These are phyloP conservation scores for Melanotus villosus DNA, from an alignment of 2,888 invertebrate genomes.

Conservation along the genomic window DNA sequence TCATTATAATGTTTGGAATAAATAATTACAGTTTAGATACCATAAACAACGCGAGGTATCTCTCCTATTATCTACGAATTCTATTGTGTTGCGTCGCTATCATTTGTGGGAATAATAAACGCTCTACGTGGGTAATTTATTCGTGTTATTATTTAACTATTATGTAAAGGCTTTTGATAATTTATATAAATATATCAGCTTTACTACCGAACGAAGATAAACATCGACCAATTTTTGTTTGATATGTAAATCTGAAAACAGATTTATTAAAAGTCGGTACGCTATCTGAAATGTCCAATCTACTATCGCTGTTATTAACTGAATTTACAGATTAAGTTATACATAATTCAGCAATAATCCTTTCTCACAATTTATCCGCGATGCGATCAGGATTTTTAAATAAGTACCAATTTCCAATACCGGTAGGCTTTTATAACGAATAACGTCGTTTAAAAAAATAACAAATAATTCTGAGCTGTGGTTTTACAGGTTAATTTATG, in stretches of 20 bases:
- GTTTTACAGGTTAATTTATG: too few species aligned
- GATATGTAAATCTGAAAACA: slow-evolving; percentile 1
- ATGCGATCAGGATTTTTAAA: slow-evolving; percentile 1
- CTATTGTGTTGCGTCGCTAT: slow-evolving; percentile 34
- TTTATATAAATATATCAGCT: slow-evolving; percentile 22
- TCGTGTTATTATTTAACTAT: slow-evolving; percentile 35
- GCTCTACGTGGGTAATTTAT: slow-evolving; percentile 33
- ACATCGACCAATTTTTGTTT: slow-evolving; percentile 8
- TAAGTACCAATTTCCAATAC: too few species aligned
- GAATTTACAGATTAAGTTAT: slow-evolving; percentile 28
- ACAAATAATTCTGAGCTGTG: too few species aligned
- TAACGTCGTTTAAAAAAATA: too few species aligned
- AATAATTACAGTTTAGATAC: slow-evolving; percentile 38
- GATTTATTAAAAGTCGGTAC: slow-evolving; percentile 24
- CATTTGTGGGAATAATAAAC: slow-evolving; percentile 38
- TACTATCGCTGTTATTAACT: slow-evolving; percentile 16
- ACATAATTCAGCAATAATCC: slow-evolving; percentile 19
- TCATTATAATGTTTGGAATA: slow-evolving; percentile 32
- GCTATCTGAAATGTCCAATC: slow-evolving; percentile 11
- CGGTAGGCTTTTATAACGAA: too few species aligned
- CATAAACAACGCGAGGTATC: slow-evolving; percentile 40
- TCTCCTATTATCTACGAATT: slow-evolving; percentile 42
- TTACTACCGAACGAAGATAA: slow-evolving; percentile 1
- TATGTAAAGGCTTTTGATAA: slow-evolving; percentile 23
- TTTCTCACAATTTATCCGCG: neutral